phyloP scores from a whole-genome alignment of 2,888 invertebrate genomes.

The Gortyna flavago region DNA sequence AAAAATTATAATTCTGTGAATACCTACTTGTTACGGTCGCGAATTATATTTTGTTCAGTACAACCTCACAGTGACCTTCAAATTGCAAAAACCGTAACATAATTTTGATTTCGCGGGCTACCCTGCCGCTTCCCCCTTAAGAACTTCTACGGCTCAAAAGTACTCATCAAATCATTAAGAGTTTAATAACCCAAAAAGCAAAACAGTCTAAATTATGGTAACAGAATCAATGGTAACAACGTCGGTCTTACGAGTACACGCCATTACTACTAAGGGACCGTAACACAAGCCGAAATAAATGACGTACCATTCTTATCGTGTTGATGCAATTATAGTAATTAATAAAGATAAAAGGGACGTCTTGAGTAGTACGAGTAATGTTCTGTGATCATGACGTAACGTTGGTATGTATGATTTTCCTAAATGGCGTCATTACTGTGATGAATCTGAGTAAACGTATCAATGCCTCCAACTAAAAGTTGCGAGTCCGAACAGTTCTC shows the following conservation, averaged over 20 bases:
- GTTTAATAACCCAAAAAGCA: too few relatives aligned
- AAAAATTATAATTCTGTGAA: too few relatives aligned
- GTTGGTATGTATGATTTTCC: neutral
- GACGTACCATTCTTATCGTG: constrained; percentile 33
- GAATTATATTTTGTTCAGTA: too few relatives aligned
- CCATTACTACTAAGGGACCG: constrained; percentile 21
- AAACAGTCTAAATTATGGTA: neutral
- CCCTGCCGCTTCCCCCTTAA: too few relatives aligned
- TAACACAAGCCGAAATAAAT: constrained; percentile 33
- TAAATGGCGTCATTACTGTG: neutral
- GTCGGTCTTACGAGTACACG: neutral
- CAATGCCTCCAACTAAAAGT: neutral
- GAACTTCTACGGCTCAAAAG: too few relatives aligned
- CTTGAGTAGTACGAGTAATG: neutral
- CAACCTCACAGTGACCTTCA: too few relatives aligned
- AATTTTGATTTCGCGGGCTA: too few relatives aligned
- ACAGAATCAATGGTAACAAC: constrained; percentile 19
- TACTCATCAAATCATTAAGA: too few relatives aligned
- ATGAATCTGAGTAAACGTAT: neutral
- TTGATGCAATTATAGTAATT: constrained; percentile 54
- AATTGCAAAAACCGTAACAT: too few relatives aligned
- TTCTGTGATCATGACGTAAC: constrained; percentile 5
- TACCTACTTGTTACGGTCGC: too few relatives aligned
- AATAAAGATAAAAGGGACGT: constrained; percentile 39
- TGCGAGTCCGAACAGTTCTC: too few relatives aligned